Base-by-base conservation (phyloP, 2,888 invertebrate species). In the Plebejus melissa region DNA sequence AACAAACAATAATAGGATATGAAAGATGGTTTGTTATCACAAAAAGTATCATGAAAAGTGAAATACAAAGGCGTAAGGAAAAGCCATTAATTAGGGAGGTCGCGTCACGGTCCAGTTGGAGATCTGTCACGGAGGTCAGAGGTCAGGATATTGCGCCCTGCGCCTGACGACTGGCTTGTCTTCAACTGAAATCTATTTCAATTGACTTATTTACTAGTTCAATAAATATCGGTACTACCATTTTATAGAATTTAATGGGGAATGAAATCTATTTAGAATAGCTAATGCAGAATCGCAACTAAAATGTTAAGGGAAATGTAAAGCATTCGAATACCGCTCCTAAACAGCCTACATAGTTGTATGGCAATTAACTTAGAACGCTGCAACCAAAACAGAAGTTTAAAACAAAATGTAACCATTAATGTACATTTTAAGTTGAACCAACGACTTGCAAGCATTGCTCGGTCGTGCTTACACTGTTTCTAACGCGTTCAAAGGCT, bases 11-110 rank as follows among this genome's bases (percentile, higher is more conserved):
- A 65, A 65, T 5, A 32, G 13, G 36, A 65, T 16, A 65, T 65
- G 36, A 65, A 65, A 65, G 65, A 65, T 65, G 65, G 28, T 65
- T 65, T 65, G 65, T 65, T 65, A 11, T 36, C 32, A 36, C 13
- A 32, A 65, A 32, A 69, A 70, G 41, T 16, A 70, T 9, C 38
- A 22, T 65, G 36, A 72, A 72, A 72, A 72, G 46, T 72, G 28
- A 28, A 72, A 72, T 54, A 72, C 50, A 72, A 72, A 54, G 72
- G 16, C 72, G 32, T 54, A 72, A 72, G 72, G 72, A 32, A 75
- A 76, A 58, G 75, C 75, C 65, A 80, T 80, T 80, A 79, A 79
- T 80, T 80, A 78, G 74, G 75, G 58, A 71, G 77, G 77, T 75
- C 46, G 75, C 76, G 76, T 75, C 74, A 75, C 75, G 74, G 74